Conservation (phyloP, 2,888 invertebrate genomes). For the Listrodromus nycthemerus region DNA sequence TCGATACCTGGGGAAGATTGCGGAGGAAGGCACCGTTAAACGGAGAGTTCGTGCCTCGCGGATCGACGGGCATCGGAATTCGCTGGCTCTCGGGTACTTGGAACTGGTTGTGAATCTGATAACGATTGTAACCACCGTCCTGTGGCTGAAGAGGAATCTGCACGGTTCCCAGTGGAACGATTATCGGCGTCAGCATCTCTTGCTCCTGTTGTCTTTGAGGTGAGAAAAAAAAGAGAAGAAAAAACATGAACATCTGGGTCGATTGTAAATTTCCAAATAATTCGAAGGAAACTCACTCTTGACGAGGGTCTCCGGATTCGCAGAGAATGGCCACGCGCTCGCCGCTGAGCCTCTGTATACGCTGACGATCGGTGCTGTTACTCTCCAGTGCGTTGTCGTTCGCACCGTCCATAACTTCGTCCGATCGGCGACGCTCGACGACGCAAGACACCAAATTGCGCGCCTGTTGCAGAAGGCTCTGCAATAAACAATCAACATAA, state of each 20-base stretch:
- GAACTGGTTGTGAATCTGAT: conserved; percentile 80
- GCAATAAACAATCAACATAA: conserved; percentile 25
- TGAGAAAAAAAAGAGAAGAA: conserved; percentile 1
- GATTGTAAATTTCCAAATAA: background rate
- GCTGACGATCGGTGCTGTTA: conserved; percentile 89
- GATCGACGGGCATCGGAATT: conserved; percentile 76
- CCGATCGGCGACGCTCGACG: conserved; percentile 93
- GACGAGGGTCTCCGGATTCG: conserved; percentile 90
- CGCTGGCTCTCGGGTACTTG: conserved; percentile 81
- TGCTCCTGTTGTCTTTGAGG: conserved; percentile 78
- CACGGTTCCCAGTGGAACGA: conserved; percentile 80
- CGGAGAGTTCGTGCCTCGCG: conserved; percentile 77
- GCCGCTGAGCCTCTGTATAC: conserved; percentile 90
- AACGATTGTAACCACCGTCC: conserved; percentile 79
- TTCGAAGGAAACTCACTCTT: conserved; percentile 83
- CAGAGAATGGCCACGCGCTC: conserved; percentile 95
- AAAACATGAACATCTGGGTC: conserved; percentile 1
- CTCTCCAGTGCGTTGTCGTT: conserved; percentile 90
- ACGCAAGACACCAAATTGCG: conserved; percentile 95
- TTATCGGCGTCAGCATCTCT: conserved; percentile 81
- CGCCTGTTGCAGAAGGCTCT: conserved; percentile 86
- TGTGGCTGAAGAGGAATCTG: conserved; percentile 80
- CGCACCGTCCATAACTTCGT: conserved; percentile 93
- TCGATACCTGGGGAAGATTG: conserved; percentile 77
- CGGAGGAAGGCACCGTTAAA: conserved; percentile 77